Evolutionary conservation across 2,888 invertebrate genomes (phyloP), one percentile per base, ranked within the genome.

Genomic region (Ligdia adustata): DNA sequence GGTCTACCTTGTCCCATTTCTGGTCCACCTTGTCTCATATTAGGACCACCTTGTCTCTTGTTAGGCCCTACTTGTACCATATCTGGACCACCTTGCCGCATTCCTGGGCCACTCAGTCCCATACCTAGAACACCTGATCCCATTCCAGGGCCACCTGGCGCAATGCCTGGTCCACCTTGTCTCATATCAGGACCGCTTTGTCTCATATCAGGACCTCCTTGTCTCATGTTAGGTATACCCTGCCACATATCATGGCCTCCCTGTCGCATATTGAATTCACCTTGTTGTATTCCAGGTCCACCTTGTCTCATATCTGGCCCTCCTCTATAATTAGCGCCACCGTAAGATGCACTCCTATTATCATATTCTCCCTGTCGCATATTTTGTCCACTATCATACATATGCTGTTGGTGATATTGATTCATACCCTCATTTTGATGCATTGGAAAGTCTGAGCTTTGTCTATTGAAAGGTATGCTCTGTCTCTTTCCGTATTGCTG

Each of bases 81-180:
- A 44, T 79, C 75, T n/a, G 78, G 72, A 32, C 77, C 61, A 40
- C 76, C 76, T 49, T 79, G 79, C 57, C 79, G 75, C 43, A 80
- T 79, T 2, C 74, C 75, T 37, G 66, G 77, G 2, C 79, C 75
- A 11, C 79, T 48, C 22, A 75, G 79, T 20, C 77, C 43, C 58
- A 81, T 79, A 32, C 77, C 78, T 16, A 77, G 77, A 4, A 76
- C 78, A 3, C 76, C 78, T 7, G 75, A 65, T 2, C 41, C 13
- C 38, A 52, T 33, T 9, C 37, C 9, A 2, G 41, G 44, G 0
- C 44, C 48, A 13, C 48, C 26, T 11, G 46, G 55, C 3, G 31
- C 28, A 31, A 51, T 39, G 3, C 37, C 32, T 4, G 42, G 32
- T 0, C 45, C 41, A 14, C 43, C 43, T 9, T 29, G 51, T 7